These are phyloP conservation scores for Sternarchorhynchus goeldii DNA, from an alignment of 2,797 vertebrate genomes.

Conservation along the genomic window DNA sequence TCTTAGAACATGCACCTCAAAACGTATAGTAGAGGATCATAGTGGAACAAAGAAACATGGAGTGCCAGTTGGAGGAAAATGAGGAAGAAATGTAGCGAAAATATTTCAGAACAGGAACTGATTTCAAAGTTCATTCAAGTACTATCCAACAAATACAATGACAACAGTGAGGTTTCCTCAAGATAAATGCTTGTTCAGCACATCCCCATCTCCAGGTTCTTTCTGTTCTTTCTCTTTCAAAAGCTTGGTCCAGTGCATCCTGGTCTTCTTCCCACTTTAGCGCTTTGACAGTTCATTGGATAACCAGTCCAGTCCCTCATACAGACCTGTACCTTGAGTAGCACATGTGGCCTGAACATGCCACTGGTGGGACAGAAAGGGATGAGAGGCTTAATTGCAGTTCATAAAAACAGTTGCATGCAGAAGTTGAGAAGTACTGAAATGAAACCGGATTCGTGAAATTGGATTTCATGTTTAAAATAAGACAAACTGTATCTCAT, in stretches of 20 bases:
- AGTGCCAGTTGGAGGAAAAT: slow-evolving; percentile 20
- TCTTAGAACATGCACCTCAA: slow-evolving; percentile 72
- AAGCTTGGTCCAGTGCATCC: slow-evolving; percentile 23
- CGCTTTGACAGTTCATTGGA: slow-evolving; percentile 79
- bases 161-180: slow-evolving; percentile 69
- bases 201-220: slow-evolving; percentile 34
- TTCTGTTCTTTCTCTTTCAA: slow-evolving; percentile 2
- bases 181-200: slow-evolving; percentile 45
- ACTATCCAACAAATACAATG: slow-evolving; percentile 67
- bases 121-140: slow-evolving; percentile 73
- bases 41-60: slow-evolving; percentile 54
- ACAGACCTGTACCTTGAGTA: slow-evolving; percentile 83
- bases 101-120: slow-evolving; percentile 62
- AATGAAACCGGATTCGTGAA: too few relatives aligned
- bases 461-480: too few relatives aligned
- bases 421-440: too few relatives aligned
- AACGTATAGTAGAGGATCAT: slow-evolving; percentile 49
- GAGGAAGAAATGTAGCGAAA: slow-evolving; percentile 40
- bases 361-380: slow-evolving; percentile 73
- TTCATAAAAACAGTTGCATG: too few relatives aligned
- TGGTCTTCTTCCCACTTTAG: slow-evolving; percentile 55
- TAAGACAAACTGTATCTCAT: too few relatives aligned
- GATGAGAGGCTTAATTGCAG: not conserved
- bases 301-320: slow-evolving; percentile 85
- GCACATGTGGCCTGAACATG: slow-evolving; percentile 84